Evolutionary conservation across 1,140 invertebrate species (phyloP), one percentile per base, ranked within the genome.

Genomic region (Saxidomus purpurata): DNA sequence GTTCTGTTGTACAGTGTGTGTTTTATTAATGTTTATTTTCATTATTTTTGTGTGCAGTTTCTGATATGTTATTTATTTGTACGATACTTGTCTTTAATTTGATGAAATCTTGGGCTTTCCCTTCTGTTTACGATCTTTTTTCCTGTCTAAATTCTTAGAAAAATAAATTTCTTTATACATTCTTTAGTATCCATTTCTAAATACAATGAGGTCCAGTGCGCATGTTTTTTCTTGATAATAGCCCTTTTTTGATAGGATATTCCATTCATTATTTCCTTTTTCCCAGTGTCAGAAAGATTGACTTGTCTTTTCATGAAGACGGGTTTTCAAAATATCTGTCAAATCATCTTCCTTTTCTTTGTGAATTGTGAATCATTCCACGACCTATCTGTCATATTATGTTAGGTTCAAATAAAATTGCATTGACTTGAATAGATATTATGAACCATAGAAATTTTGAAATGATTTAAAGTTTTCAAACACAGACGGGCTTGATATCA

Each of bases 381-480:
- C 22, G 40, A 74, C 38, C 82, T 74, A 49, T 71, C 82, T 74
- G 63, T 43, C 31, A 85, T 47, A 59, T 74, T 74, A 85, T 67
- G 22, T 31, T 13, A n/a, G 38, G 36, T 71, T 61, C 47, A 85
- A 69, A 52, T 52, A 43, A 67, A 59, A 59, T 49, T 82, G 40
- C 80, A 74, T 71, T 31, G 38, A 49, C 34, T 52, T 85, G 47
- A 85, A 85, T 59, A 74, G 63, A 55, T 71, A 74, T 69, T 71
- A 82, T 69, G 31, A 38, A 71, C 63, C 67, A 49, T 85, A 71
- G 63, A 71, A 85, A 47, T 25, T 31, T 59, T 55, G 22, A 74
- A 76, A 76, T 87, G 69, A 85, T 87, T 77, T 87, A 61, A n/a
- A n/a, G n/a, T n/a, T n/a, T n/a, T n/a, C n/a, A n/a, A 87, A 87